These are phyloP conservation scores for Xerus inauris DNA, from an alignment of 2,113 vertebrate species.

Conservation along the genomic window DNA sequence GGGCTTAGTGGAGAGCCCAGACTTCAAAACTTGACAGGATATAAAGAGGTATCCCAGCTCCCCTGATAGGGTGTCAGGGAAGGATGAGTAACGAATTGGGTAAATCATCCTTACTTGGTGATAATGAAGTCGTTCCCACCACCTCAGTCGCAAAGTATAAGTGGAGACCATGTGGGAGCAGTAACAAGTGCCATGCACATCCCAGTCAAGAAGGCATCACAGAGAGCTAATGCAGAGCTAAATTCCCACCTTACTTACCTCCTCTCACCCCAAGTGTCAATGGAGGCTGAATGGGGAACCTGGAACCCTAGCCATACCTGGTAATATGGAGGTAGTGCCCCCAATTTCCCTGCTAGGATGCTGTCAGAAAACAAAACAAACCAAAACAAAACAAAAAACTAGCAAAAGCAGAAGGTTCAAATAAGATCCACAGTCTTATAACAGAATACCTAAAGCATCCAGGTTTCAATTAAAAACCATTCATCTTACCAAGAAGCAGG, in stretches of 20 bases:
- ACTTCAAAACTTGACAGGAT: neutral
- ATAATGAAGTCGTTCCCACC: neutral
- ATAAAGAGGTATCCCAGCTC: neutral
- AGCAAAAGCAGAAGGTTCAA: neutral
- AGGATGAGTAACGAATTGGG: neutral
- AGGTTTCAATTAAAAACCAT: slow-evolving; percentile 44
- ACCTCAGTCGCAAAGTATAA: too few relatives aligned
- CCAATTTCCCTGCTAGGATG: neutral
- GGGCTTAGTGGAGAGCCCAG: neutral
- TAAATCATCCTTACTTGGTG: neutral
- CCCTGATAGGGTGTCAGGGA: neutral
- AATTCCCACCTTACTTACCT: neutral
- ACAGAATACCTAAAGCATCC: neutral
- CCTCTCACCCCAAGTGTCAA: neutral
- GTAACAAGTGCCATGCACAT: neutral
- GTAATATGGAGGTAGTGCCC: neutral
- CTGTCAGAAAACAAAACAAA: neutral
- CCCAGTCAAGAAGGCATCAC: neutral
- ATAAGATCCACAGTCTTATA: neutral
- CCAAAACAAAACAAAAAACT: neutral
- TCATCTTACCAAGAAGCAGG: neutral
- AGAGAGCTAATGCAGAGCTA: neutral
- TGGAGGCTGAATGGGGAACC: neutral
- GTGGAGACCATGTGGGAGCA: neutral
- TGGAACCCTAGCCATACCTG: neutral